Evolutionary conservation across 2,888 invertebrate species (phyloP).

Genomic region (Cataglyphis albicans): DNA sequence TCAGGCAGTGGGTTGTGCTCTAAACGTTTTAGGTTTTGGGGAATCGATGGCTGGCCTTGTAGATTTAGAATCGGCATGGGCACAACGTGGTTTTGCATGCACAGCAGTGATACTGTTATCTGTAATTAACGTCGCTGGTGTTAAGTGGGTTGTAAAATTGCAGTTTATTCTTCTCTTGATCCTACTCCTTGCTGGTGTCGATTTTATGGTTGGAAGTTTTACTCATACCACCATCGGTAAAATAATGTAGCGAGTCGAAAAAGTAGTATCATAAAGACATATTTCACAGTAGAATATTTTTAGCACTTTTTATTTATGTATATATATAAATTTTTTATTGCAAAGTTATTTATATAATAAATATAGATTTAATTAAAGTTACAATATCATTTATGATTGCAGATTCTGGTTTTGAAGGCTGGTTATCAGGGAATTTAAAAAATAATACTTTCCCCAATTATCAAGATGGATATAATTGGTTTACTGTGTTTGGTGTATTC

Average conservation of each 20-base stretch:
- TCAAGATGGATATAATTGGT: conserved; percentile 94
- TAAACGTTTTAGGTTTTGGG: conserved; percentile 98
- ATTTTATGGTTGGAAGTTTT: conserved; percentile 97
- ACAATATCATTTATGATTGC: conserved; percentile 62
- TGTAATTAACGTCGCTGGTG: conserved; percentile 97
- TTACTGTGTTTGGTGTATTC: conserved; percentile 98
- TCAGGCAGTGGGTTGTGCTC: conserved; percentile 97
- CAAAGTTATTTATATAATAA: background rate
- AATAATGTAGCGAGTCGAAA: conserved; percentile 62
- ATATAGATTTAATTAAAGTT: background rate
- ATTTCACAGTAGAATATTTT: background rate
- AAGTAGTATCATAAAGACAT: background rate
- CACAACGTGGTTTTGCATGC: conserved; percentile 94
- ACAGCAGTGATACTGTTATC: conserved; percentile 94
- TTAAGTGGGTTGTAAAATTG: conserved; percentile 98
- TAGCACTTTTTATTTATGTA: background rate
- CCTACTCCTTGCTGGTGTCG: conserved; percentile 94
- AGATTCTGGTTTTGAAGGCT: conserved; percentile 95
- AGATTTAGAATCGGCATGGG: conserved; percentile 91
- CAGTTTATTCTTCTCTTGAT: conserved; percentile 96
- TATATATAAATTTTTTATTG: background rate
- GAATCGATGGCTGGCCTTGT: conserved; percentile 97
- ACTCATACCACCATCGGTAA: conserved; percentile 91
- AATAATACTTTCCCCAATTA: conserved; percentile 94
- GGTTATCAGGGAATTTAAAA: conserved; percentile 92